Evolutionary conservation across 2,797 vertebrate genomes (phyloP), one percentile per base, ranked within the genome.

Genomic region (Alosa sapidissima): DNA sequence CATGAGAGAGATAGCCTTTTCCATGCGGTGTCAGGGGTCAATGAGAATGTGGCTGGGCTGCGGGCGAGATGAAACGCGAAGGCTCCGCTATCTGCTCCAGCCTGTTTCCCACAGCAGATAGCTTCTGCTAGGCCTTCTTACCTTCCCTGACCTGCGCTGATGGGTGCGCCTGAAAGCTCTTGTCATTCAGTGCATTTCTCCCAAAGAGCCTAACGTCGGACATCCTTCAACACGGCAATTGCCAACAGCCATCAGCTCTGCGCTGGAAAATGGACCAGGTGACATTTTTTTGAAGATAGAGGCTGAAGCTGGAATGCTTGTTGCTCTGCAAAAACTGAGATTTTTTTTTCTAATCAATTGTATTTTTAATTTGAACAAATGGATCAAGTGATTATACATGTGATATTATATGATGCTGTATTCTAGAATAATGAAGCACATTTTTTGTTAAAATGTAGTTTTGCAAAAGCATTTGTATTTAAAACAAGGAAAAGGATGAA

Each of bases 31-130:
- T 87, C 54, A 89, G 54, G 84, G 84, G 86, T 88, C 88, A 85
- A 82, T 85, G 87, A 85, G 85, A 84, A 86, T 68, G 84, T 82
- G 89, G 83, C 84, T 87, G 68, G 81, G 87, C 84, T 58, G 47
- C 47, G 84, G 51, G 52, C 87, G 82, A 89, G 88, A 86, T 83
- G 86, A 86, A 88, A 87, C 87, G 78, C 83, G 68, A 84, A 55
- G 60, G 81, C 84, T 81, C 0, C 48, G 83, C 82, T 90, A 90
- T 90, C 89, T 85, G 81, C n/a, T 19, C 21, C 48, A 0, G 83
- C 82, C 87, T 82, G 84, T 89, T 90, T 90, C 88, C 89, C 88
- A 88, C 87, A 88, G 89, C 84, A 89, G 88, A 90, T 89, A 87
- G 72, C 72, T 62, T 62, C 83, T 62, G 72, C 68, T 87, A 75